Percentiles rank a stretch among this genome's conserved stretches.
Evolutionary conservation across 2,797 vertebrate species (phyloP).

Genomic region (Acanthurus lineatus): DNA sequence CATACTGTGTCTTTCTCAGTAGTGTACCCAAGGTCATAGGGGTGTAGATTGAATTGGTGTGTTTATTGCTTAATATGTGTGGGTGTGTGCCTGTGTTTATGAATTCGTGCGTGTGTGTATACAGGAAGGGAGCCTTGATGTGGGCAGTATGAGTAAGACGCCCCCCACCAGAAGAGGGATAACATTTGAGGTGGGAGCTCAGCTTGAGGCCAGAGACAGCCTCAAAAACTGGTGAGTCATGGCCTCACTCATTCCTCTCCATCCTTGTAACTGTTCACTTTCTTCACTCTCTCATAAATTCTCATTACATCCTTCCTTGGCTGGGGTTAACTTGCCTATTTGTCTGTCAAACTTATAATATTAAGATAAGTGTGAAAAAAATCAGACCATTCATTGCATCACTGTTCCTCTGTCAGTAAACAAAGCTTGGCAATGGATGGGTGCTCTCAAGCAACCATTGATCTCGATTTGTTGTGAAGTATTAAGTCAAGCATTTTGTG

Average conservation of each 20-base stretch:
- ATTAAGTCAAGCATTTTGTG: not conserved
- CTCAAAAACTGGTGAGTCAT: conserved; percentile 95
- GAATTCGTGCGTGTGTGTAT: conserved; percentile 59
- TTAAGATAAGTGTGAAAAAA: not conserved
- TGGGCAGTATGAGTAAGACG: conserved; percentile 95
- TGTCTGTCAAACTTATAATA: not conserved
- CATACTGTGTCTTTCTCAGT: conserved; percentile 28
- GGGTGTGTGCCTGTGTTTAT: conserved; percentile 42
- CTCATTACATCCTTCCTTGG: conserved; percentile 18
- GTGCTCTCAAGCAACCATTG: conserved; percentile 3
- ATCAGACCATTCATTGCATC: conserved; percentile 1
- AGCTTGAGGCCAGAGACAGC: conserved; percentile 97
- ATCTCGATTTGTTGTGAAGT: conserved; percentile 14
- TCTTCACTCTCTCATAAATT: conserved; percentile 35
- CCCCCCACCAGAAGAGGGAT: conserved; percentile 99
- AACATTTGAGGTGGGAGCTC: conserved; percentile 98
- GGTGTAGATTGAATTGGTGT: conserved; percentile 43
- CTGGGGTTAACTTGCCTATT: not conserved
- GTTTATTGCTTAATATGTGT: conserved; percentile 43
- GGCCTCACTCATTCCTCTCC: conserved; percentile 71
- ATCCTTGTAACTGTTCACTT: conserved; percentile 55
- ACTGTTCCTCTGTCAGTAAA: conserved; percentile 12
- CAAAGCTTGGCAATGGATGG: not conserved
- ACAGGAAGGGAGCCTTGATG: conserved; percentile 83
- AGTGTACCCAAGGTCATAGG: conserved; percentile 45